Base-by-base conservation (phyloP, 2,888 invertebrate genomes). In the Drosophila dives region DNA sequence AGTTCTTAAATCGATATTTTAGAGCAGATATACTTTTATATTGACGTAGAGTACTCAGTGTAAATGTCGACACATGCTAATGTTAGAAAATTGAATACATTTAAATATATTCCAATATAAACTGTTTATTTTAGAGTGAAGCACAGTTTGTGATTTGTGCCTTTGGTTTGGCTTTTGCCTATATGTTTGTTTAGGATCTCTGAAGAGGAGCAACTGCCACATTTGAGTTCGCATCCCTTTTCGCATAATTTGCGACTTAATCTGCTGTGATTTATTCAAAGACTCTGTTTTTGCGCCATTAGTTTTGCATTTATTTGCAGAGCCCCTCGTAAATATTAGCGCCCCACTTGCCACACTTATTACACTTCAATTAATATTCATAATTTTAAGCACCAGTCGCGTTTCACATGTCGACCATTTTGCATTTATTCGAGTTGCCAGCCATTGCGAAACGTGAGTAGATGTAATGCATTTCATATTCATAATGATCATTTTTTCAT, bases 241-340 rank as follows among this genome's bases (percentile, higher is more conserved):
- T 76, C 89, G 78, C 90, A 86, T 89, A 80, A 89, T 90, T 87
- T 80, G 75, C 71, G 69, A 77, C 77, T 69, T 87, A 90, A 87
- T 90, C 87, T 83, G 61, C 81, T 86, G 89, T 90, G 87, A 90
- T 88, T 83, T 88, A 88, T 88, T 88, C 90, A 88, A 84, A 64
- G 80, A 86, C 79, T 90, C 83, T 69, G 79, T 75, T 89, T 75
- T 90, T 82, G 72, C 68, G 51, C 86, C 87, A 89, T 90, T 87
- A 89, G 82, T 82, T 84, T 77, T 70, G 77, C 78, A 68, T 78
- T 72, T 86, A 75, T 89, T 86, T 78, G 83, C 67, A 48, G 33
- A 76, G 68, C 70, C 59, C 20, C 50, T 56, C 63, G 2, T 15
- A 55, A 63, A 59, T 48, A 75, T 71, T 75, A 56, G 32, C 63